Evolutionary conservation across 2,797 vertebrate genomes (phyloP).

Genomic region (Erpetoichthys calabaricus): DNA sequence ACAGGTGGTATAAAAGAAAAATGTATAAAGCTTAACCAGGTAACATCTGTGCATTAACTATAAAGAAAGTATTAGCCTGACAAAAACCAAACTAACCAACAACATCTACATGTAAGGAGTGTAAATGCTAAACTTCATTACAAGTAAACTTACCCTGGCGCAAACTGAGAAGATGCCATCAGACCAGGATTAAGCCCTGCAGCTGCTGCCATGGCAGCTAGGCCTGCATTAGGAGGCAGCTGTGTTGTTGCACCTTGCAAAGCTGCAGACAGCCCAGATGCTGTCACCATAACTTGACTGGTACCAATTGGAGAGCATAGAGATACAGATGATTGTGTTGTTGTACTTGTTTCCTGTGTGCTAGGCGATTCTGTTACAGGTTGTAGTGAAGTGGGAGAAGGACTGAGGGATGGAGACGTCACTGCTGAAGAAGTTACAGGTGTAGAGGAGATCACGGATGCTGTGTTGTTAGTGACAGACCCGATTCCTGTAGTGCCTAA

Average conservation of each 20-base stretch:
- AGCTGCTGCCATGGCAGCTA: constrained; percentile 93
- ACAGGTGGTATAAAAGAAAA: too few species aligned
- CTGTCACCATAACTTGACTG: constrained; percentile 86
- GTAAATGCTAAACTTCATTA: neutral
- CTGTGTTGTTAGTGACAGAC: constrained; percentile 63
- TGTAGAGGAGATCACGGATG: constrained; percentile 86
- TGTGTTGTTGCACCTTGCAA: constrained; percentile 69
- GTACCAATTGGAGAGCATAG: constrained; percentile 60
- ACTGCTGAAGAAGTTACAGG: constrained; percentile 63
- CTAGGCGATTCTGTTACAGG: constrained; percentile 52
- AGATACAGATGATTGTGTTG: constrained; percentile 69
- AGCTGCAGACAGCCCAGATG: constrained; percentile 69
- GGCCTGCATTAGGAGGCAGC: constrained; percentile 77
- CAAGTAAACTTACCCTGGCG: constrained; percentile 65
- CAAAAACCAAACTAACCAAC: too few species aligned
- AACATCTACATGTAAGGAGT: too few species aligned
- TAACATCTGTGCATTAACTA: too few species aligned
- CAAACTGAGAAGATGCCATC: constrained; percentile 89
- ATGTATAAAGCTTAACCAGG: too few species aligned
- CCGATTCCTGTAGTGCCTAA: constrained; percentile 68
- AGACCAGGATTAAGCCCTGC: constrained; percentile 83
- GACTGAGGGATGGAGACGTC: constrained; percentile 73
- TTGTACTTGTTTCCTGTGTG: constrained; percentile 54
- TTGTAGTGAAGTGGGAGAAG: constrained; percentile 56
- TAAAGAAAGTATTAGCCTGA: too few species aligned